These are phyloP conservation scores for Tipula vernalis DNA, from an alignment of 2,888 invertebrate genomes.

Conservation along the genomic window DNA sequence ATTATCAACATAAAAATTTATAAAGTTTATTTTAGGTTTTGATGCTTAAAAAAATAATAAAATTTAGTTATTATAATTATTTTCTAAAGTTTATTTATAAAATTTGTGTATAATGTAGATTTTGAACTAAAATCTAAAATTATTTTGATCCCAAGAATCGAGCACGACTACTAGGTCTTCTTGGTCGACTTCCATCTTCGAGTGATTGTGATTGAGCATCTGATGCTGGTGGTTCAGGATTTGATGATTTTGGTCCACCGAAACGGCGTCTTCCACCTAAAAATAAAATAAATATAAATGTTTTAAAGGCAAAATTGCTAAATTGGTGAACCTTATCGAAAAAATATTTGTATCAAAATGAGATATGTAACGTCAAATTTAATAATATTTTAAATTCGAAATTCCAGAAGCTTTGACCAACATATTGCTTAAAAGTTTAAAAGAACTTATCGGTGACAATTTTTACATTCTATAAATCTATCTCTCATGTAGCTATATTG, in stretches of 20 bases:
- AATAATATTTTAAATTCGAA: too few relatives aligned
- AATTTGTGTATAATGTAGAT: background rate
- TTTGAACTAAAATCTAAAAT: background rate
- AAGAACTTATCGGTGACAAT: too few relatives aligned
- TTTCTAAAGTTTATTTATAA: background rate
- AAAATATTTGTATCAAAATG: too few relatives aligned
- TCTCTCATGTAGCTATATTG: too few relatives aligned
- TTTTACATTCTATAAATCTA: too few relatives aligned
- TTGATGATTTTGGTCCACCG: background rate
- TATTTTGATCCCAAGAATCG: background rate
- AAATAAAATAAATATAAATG: background rate
- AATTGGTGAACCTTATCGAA: too few relatives aligned
- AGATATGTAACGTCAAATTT: too few relatives aligned
- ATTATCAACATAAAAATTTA: background rate
- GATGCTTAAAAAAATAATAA: background rate
- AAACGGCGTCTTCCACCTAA: background rate
- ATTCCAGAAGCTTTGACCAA: too few relatives aligned
- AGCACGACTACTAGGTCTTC: background rate
- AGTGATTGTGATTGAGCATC: background rate
- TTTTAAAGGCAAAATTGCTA: too few relatives aligned
- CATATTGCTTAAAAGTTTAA: too few relatives aligned
- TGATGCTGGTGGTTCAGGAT: background rate
- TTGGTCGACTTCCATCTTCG: background rate
- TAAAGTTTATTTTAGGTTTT: background rate
- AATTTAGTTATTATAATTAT: background rate